Evolutionary conservation across 2,888 invertebrate genomes (phyloP).

Genomic region (Mallateleia sp.): DNA sequence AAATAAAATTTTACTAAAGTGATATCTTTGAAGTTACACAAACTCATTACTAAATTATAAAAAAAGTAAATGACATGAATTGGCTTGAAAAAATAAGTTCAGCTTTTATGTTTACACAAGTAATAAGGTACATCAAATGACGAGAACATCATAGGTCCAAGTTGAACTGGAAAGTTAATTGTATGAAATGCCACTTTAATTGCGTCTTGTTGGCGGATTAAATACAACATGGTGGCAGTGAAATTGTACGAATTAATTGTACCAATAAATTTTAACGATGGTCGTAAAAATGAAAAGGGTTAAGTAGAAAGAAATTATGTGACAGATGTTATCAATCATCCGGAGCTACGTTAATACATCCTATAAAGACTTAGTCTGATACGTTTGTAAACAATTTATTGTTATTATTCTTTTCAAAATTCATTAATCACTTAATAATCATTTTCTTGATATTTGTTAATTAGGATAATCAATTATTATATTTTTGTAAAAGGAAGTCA

Average conservation of each 20-base stretch:
- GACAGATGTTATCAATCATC: constrained; percentile 59
- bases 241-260: constrained; percentile 74
- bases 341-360: neutral
- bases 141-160: constrained; percentile 25
- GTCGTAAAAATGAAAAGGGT: constrained; percentile 74
- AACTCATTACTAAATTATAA: too few species aligned
- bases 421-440: too few species aligned
- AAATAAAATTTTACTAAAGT: too few species aligned
- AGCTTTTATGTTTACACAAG: constrained; percentile 26
- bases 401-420: neutral
- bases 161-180: constrained; percentile 67
- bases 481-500: too few species aligned
- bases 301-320: constrained; percentile 68
- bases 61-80: too few species aligned
- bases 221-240: constrained; percentile 61
- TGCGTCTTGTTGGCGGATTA: constrained; percentile 68
- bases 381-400: neutral
- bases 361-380: neutral
- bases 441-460: too few species aligned
- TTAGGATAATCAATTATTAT: too few species aligned
- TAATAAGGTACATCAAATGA: constrained; percentile 27
- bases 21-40: too few species aligned
- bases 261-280: constrained; percentile 71
- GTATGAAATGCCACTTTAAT: constrained; percentile 73
- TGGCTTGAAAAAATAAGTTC: too few species aligned